Conservation (phyloP, 1,140 invertebrate species). For the Eriosoma lanigerum region DNA sequence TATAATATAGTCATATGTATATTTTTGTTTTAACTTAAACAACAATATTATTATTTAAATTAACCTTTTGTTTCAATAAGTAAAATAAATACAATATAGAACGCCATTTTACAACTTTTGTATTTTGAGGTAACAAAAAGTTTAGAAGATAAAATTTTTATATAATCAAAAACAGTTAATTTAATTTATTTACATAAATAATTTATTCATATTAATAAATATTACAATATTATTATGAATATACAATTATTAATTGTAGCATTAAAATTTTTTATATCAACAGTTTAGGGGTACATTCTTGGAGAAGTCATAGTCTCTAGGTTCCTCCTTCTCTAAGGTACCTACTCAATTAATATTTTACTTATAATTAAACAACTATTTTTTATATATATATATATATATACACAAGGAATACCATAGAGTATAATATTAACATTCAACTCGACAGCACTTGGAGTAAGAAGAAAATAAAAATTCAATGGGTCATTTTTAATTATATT, state of each 20-base stretch:
- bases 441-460: background rate
- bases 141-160: constrained; percentile 5
- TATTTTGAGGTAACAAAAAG: background rate
- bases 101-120: background rate
- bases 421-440: background rate
- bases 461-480: background rate
- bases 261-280: background rate
- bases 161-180: background rate
- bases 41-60: constrained; percentile 25
- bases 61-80: constrained; percentile 13
- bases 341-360: background rate
- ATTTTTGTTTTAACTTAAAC: constrained; percentile 24
- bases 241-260: background rate
- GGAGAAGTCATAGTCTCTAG: background rate
- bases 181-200: background rate
- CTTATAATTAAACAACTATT: background rate
- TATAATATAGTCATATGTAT: background rate
- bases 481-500: background rate
- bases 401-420: background rate
- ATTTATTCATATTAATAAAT: background rate
- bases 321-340: background rate
- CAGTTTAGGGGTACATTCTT: too few species aligned
- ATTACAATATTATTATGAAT: constrained; percentile 2
- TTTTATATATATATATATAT: background rate
- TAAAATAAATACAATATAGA: background rate